A percentile compares a stretch with the other conserved stretches of the same genome.
phyloP scores from a whole-genome alignment of 2,113 vertebrate species.

The Spilogale gracilis region DNA sequence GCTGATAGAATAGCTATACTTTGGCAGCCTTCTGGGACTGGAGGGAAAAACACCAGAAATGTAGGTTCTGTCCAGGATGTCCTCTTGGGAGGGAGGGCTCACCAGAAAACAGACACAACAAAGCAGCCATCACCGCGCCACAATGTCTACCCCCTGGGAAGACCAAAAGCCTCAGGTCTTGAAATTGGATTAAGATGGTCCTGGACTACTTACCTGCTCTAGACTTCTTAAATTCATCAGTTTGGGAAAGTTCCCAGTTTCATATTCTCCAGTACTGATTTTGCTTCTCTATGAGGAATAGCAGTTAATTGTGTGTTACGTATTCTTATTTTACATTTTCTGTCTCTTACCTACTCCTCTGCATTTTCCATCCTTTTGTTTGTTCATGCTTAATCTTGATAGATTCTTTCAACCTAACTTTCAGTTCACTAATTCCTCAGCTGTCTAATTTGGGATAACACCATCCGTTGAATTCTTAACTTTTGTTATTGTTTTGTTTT shows the following conservation, averaged over 20 bases:
- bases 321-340: background rate
- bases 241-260: conserved; percentile 35
- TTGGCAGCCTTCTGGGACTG: background rate
- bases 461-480: conserved; percentile 17
- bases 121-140: background rate
- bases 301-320: background rate
- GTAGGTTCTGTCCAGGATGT: background rate
- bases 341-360: background rate
- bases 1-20: background rate
- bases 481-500: conserved; percentile 6
- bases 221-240: conserved; percentile 46
- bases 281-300: conserved; percentile 26
- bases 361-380: background rate
- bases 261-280: conserved; percentile 13
- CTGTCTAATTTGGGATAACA: background rate
- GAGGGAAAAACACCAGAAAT: background rate
- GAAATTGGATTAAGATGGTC: conserved; percentile 46
- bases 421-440: background rate
- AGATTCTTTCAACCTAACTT: conserved; percentile 27
- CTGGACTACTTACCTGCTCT: background rate
- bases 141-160: background rate
- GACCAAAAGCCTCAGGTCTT: background rate
- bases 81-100: background rate
- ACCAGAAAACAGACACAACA: background rate
- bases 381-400: background rate